Evolutionary conservation across 2,797 vertebrate species (phyloP), one percentile per base, ranked within the genome.

Genomic region (Poeciliopsis gracilis): DNA sequence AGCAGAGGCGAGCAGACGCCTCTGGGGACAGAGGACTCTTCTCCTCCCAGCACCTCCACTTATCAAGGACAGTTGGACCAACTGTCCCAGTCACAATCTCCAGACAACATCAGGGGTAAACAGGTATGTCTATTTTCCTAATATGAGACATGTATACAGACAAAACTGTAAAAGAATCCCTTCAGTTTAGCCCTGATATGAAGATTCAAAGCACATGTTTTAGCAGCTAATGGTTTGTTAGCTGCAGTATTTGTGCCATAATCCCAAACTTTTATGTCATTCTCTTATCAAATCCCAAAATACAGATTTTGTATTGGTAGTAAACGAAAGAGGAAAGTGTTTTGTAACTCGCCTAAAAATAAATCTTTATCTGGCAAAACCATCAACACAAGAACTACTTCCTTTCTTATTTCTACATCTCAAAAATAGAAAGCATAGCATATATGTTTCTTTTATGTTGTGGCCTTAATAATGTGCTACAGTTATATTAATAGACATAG

Each of bases 31-130:
- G 90, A 81, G 83, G 89, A 87, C 41, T 88, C 82, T 57, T 96
- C 97, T 45, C 96, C 96, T 87, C 96, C 97, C 69, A 97, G 97
- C 90, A 97, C 97, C 79, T 97, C 97, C 38, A 84, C 92, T 1
- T 93, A 92, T 85, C 90, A 88, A 30, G 87, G 81, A 18, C 86
- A 89, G 77, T 90, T 91, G 5, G 75, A 89, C 2, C 82, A 85
- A 87, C 96, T 87, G 80, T 94, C 86, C 72, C 95, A 0, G 94
- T 96, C 89, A 67, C 95, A 89, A 85, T 95, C 77, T 94, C 94
- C 51, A 55, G 92, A 28, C 95, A 95, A 87, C 59, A 84, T 87
- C 81, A 91, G 89, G 55, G 88, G 82, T 28, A 94, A 94, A 84
- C 93, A 92, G 95, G 76, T 96, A 85, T 0, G 12, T 30, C 2